phyloP scores from a whole-genome alignment of 2,888 invertebrate species.

The Athalia circularis region DNA sequence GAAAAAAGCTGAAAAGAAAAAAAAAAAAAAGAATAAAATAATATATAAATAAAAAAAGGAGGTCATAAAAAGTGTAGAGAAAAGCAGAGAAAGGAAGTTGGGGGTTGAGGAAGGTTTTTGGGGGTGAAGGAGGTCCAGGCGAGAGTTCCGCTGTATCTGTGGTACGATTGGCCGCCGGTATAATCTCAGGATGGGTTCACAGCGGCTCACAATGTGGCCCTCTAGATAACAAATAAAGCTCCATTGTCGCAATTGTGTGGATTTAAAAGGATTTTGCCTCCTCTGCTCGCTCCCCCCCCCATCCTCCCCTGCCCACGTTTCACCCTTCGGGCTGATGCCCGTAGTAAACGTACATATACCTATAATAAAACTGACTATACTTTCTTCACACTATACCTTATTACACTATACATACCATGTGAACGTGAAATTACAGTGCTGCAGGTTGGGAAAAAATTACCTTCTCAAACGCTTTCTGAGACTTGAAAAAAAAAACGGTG shows the following conservation, averaged over 20 bases:
- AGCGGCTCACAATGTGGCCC: slow-evolving; percentile 74
- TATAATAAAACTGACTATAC: neutral
- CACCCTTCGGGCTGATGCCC: slow-evolving; percentile 44
- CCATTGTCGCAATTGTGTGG: slow-evolving; percentile 75
- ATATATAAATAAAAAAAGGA: slow-evolving; percentile 42
- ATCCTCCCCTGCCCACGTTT: slow-evolving; percentile 49
- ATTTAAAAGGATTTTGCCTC: slow-evolving; percentile 74
- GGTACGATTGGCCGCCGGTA: slow-evolving; percentile 71
- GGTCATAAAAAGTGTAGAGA: slow-evolving; percentile 47
- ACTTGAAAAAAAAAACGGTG: neutral
- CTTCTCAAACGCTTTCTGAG: neutral
- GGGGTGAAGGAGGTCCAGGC: slow-evolving; percentile 44
- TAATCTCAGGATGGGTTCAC: slow-evolving; percentile 74
- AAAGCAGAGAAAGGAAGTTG: slow-evolving; percentile 68
- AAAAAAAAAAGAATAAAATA: slow-evolving; percentile 37
- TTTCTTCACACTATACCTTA: neutral
- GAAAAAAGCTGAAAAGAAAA: slow-evolving; percentile 41
- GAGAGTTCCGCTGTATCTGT: slow-evolving; percentile 68
- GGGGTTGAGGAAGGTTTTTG: slow-evolving; percentile 52
- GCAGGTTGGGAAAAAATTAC: neutral
- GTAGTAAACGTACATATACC: slow-evolving; percentile 16
- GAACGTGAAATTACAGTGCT: neutral
- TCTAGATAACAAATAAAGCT: slow-evolving; percentile 75
- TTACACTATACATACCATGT: neutral
- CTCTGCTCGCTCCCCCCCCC: slow-evolving; percentile 57